Percentiles rank a stretch among this genome's conserved stretches.
Evolutionary conservation across 1,140 invertebrate genomes (phyloP).

Genomic region (Trinorchestia longiramus): DNA sequence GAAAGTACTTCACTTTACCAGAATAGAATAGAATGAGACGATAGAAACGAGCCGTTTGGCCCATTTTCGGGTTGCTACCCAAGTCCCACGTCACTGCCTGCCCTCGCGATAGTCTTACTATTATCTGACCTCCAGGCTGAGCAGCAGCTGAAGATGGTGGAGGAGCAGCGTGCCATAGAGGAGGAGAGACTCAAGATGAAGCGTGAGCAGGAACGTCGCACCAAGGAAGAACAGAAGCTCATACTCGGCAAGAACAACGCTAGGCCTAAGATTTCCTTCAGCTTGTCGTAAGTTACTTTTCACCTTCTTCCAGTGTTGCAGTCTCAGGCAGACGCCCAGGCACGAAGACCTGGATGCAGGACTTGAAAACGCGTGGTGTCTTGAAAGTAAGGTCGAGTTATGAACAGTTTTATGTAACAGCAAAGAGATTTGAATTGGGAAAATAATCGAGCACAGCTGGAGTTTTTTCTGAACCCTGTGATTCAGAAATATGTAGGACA

Average conservation of each 20-base stretch:
- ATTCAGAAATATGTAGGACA: background rate
- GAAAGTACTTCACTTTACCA: too few species aligned
- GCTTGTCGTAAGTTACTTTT: constrained; percentile 55
- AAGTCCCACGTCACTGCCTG: too few species aligned
- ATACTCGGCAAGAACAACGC: constrained; percentile 98
- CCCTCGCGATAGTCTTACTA: too few species aligned
- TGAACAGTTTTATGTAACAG: background rate
- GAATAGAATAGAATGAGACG: too few species aligned
- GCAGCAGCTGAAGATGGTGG: constrained; percentile 94
- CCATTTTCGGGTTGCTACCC: too few species aligned
- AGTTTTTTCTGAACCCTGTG: background rate
- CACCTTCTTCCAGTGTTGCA: background rate
- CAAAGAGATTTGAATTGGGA: background rate
- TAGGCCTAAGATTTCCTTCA: constrained; percentile 92
- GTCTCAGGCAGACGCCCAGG: background rate
- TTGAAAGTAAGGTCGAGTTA: background rate
- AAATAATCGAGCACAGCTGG: background rate
- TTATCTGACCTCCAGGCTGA: constrained; percentile 81
- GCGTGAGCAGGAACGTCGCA: constrained; percentile 90
- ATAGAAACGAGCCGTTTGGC: too few species aligned
- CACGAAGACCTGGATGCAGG: background rate
- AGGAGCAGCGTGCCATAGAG: constrained; percentile 95
- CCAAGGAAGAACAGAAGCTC: constrained; percentile 95
- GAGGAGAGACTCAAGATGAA: constrained; percentile 93
- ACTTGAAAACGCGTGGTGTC: background rate